Percentiles rank a stretch among this genome's conserved stretches.
These are phyloP conservation scores for Hirudo medicinalis DNA, from an alignment of 1,140 invertebrate species.

Conservation along the genomic window DNA sequence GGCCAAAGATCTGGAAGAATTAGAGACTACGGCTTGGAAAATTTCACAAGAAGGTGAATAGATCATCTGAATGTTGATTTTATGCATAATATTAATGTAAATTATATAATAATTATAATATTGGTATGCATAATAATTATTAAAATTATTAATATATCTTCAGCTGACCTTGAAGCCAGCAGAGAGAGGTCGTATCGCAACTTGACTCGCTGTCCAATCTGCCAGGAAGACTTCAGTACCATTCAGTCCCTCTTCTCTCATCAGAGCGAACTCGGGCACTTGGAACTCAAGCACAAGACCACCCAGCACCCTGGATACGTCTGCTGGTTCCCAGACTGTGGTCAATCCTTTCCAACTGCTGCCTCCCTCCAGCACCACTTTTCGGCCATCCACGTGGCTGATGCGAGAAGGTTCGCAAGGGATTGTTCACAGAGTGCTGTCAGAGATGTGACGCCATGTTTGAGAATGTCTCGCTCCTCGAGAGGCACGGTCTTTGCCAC, in stretches of 20 bases:
- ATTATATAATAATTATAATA: neutral
- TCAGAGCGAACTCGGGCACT: conserved; percentile 68
- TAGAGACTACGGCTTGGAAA: neutral
- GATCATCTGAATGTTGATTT: neutral
- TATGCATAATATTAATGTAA: neutral
- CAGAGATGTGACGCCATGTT: neutral
- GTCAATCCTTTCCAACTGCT: conserved; percentile 64
- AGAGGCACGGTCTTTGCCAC: neutral
- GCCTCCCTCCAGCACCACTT: conserved; percentile 60
- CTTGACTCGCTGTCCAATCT: conserved; percentile 53
- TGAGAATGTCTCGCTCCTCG: neutral
- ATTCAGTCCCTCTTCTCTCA: conserved; percentile 68
- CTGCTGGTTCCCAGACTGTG: conserved; percentile 77
- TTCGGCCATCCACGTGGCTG: conserved; percentile 62
- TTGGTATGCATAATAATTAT: neutral
- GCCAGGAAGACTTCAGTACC: conserved; percentile 56
- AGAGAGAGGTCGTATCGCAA: conserved; percentile 41
- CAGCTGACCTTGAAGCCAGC: neutral
- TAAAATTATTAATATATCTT: neutral
- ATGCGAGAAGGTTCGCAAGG: neutral
- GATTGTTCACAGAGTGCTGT: neutral
- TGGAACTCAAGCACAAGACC: conserved; percentile 67
- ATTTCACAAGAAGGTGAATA: neutral
- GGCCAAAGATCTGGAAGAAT: neutral
- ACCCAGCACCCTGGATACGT: conserved; percentile 67